Evolutionary conservation across 2,113 vertebrate genomes (phyloP).

Genomic region (Trematomus loennbergii): DNA sequence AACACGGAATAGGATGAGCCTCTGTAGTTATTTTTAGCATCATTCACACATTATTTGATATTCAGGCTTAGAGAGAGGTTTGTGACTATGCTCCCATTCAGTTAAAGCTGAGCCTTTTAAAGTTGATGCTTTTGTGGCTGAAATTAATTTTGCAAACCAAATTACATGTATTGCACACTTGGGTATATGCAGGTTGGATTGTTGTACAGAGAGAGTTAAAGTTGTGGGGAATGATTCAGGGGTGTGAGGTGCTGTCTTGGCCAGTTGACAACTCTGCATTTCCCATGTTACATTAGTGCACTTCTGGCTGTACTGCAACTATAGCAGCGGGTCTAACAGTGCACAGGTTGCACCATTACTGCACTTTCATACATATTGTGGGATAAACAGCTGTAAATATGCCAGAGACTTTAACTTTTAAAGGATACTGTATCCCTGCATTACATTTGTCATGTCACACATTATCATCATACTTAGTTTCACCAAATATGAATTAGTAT

Average conservation of each 20-base stretch:
- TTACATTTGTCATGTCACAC: background rate
- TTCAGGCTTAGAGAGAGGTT: conserved; percentile 26
- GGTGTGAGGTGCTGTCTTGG: conserved; percentile 15
- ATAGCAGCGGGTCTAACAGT: background rate
- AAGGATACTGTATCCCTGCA: background rate
- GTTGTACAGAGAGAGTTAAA: conserved; percentile 12
- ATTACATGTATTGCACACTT: conserved; percentile 27
- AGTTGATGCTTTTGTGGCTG: conserved; percentile 23
- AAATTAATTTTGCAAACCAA: conserved; percentile 44
- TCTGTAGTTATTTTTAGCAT: conserved; percentile 62
- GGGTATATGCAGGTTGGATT: background rate
- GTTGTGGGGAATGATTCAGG: conserved; percentile 13
- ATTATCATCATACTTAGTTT: background rate
- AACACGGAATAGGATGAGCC: conserved; percentile 35
- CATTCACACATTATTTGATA: conserved; percentile 43
- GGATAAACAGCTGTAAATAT: background rate
- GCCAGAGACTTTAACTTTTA: background rate
- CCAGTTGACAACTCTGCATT: conserved; percentile 26
- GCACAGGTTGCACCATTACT: conserved; percentile 22
- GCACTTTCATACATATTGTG: background rate
- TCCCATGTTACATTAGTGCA: conserved; percentile 26
- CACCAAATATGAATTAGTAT: background rate
- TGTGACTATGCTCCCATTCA: conserved; percentile 24
- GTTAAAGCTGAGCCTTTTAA: conserved; percentile 46
- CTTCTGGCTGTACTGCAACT: background rate